Evolutionary conservation across 2,797 vertebrate species (phyloP).

Genomic region (Taeniopygia guttata): DNA sequence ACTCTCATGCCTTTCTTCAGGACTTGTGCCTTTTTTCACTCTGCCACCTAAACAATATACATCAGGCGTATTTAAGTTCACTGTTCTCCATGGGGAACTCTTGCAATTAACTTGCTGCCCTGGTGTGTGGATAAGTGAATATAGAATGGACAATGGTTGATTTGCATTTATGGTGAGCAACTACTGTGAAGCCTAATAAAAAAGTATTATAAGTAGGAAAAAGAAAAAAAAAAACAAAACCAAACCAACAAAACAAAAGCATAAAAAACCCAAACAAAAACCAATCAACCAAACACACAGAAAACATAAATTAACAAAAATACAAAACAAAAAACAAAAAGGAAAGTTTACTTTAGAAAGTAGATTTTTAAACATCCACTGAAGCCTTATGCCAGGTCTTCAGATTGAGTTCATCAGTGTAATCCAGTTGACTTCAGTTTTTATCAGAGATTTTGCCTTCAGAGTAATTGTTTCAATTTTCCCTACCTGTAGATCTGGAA

Average conservation of each 20-base stretch:
- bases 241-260: background rate
- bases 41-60: slow-evolving; percentile 51
- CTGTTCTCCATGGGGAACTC: slow-evolving; percentile 38
- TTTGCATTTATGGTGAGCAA: slow-evolving; percentile 66
- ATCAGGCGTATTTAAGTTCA: slow-evolving; percentile 54
- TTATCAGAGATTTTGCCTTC: background rate
- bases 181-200: slow-evolving; percentile 37
- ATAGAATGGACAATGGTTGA: slow-evolving; percentile 52
- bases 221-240: background rate
- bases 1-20: slow-evolving; percentile 30
- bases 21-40: background rate
- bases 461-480: background rate
- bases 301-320: background rate
- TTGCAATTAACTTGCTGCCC: slow-evolving; percentile 74
- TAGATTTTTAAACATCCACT: background rate
- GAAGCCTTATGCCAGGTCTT: background rate
- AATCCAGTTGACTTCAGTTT: background rate
- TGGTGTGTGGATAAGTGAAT: slow-evolving; percentile 69
- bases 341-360: background rate
- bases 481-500: background rate
- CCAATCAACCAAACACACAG: background rate
- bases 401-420: background rate
- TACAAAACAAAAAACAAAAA: background rate
- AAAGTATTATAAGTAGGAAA: background rate
- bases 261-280: background rate